A percentile compares a stretch with the other conserved stretches of the same genome.
Evolutionary conservation across 2,113 vertebrate species (phyloP).

Genomic region (Megaceryle maxima): DNA sequence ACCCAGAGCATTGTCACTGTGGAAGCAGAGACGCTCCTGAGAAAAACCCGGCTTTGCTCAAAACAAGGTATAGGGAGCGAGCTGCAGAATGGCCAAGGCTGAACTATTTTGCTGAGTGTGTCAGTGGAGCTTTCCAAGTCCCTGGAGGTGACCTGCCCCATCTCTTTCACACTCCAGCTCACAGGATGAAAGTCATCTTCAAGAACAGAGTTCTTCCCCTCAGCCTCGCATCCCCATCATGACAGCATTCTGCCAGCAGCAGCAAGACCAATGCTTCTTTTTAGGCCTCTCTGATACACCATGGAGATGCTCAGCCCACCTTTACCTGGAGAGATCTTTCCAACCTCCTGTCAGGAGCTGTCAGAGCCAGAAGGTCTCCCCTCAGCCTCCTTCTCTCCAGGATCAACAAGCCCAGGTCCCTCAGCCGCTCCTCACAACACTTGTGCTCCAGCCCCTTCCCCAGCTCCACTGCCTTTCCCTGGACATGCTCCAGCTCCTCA

Average conservation of each 20-base stretch:
- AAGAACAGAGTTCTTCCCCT: neutral
- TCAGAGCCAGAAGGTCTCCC: no score
- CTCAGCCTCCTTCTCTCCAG: no score
- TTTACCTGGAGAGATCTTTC: no score
- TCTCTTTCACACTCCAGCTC: neutral
- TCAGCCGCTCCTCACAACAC: no score
- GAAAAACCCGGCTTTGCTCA: neutral
- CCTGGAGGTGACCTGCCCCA: neutral
- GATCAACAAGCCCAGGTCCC: no score
- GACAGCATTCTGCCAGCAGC: neutral
- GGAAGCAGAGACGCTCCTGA: neutral
- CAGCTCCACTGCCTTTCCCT: no score
- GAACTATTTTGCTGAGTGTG: neutral
- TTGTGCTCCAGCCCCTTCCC: no score
- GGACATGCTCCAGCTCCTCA: no score
- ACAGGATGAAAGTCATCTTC: neutral
- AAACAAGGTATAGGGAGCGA: neutral
- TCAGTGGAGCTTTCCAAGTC: neutral
- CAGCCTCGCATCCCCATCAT: neutral
- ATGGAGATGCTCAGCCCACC: neutral
- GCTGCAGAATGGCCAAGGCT: neutral
- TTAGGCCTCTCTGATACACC: rapidly evolving
- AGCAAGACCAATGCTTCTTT: neutral
- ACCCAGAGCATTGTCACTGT: neutral
- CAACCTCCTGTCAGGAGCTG: no score